Percentiles rank a stretch among this genome's conserved stretches.
Conservation (phyloP, 1,140 invertebrate species). For the Pemphigus obesinymphae region DNA sequence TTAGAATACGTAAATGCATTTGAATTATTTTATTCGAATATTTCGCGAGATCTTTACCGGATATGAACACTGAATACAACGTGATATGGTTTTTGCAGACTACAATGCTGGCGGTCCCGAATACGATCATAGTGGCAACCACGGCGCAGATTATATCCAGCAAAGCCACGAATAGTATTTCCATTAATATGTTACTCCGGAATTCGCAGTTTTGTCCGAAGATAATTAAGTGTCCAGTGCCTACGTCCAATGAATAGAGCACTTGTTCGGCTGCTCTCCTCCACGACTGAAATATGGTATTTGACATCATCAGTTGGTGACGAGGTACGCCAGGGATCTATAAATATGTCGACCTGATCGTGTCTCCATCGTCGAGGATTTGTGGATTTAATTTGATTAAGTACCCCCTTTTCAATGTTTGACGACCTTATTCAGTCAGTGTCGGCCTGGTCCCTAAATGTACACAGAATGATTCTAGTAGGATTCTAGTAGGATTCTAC, state of each 20-base stretch:
- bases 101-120: neutral
- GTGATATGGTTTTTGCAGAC: neutral
- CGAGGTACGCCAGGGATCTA: too few species aligned
- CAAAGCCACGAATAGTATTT: neutral
- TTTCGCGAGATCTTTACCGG: too few species aligned
- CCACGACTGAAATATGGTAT: neutral
- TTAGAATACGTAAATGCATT: neutral
- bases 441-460: too few species aligned
- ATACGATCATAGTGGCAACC: neutral
- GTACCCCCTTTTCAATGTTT: too few species aligned
- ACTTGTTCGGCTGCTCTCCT: constrained; percentile 22
- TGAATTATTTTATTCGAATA: too few species aligned
- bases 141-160: neutral
- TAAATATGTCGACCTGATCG: too few species aligned
- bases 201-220: neutral
- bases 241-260: constrained; percentile 11
- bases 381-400: too few species aligned
- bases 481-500: too few species aligned
- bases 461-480: too few species aligned
- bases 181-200: neutral
- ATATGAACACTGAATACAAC: neutral
- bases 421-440: too few species aligned
- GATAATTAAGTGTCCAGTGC: constrained; percentile 2
- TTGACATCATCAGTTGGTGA: too few species aligned
- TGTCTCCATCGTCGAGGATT: too few species aligned